Base-by-base conservation (phyloP, 2,888 invertebrate species). In the Meganola albula region DNA sequence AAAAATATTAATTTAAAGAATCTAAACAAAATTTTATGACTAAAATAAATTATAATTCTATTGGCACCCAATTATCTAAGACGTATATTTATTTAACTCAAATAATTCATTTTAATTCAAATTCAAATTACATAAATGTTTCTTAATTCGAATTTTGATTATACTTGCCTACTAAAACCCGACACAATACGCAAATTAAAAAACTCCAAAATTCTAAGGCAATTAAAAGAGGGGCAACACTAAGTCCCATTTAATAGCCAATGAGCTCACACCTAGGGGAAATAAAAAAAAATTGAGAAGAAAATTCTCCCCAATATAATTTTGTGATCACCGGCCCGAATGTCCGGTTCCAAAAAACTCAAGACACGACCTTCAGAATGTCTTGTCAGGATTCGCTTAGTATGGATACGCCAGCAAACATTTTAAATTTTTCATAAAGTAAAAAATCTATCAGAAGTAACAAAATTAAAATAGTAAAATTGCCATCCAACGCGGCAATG, bases 231-330 rank as follows among this genome's bases (percentile, higher is more conserved):
- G 65, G 66, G 66, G 63, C 65, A 50, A 54, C 58, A 49, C 55
- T 74, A 73, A 82, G 83, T 73, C 79, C 73, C 59, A 74, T 78
- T 84, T 83, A 84, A 85, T 84, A 84, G 82, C 77, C 80, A 82
- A 82, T 79, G 73, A 43, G 63, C 54, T 53, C 62, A 75, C 82
- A 76, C 77, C 77, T 75, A 55, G 31, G 40, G 51, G 53, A 55
- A 63, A 44, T 43, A 37, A 48, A 70, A 68, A 73, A 70, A 66
- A 68, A 55, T 41, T 44, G 41, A 52, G 62, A 68, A 72, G 66
- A 71, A 69, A 61, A 63, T 63, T 60, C 63, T 64, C 57, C 74
- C 71, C 80, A 74, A 79, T 78, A 78, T 83, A 83, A 83, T 85
- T 84, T 83, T 78, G 75, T 83, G 79, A 83, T 83, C 85, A 71